Conservation (phyloP, 2,888 invertebrate species). For the Andrena fulva region DNA sequence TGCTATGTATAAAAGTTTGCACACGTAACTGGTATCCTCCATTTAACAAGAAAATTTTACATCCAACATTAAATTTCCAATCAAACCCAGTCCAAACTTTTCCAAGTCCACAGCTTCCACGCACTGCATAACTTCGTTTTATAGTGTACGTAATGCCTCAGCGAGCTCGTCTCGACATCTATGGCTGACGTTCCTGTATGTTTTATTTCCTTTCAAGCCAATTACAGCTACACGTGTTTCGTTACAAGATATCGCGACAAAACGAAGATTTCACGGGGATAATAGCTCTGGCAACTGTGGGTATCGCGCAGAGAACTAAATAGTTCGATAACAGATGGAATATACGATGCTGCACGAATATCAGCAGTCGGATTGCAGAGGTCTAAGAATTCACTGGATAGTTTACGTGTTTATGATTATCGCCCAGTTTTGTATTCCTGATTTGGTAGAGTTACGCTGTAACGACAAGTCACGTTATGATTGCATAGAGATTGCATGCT, state of each 20-base stretch:
- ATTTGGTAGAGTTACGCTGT: constrained; percentile 18
- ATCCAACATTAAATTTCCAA: constrained; percentile 4
- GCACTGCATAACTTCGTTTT: not conserved
- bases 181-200: not conserved
- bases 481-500: too few species aligned
- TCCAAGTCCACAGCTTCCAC: not conserved
- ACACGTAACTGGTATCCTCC: not conserved
- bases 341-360: constrained; percentile 53
- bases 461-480: not conserved
- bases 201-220: not conserved
- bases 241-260: constrained; percentile 43
- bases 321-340: constrained; percentile 49
- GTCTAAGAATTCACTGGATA: constrained; percentile 35
- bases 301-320: constrained; percentile 42
- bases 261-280: constrained; percentile 66
- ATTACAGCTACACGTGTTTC: constrained; percentile 17
- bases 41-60: not conserved
- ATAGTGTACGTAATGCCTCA: not conserved
- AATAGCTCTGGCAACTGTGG: constrained; percentile 45
- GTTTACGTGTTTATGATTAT: constrained; percentile 59
- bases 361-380: constrained; percentile 55
- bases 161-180: not conserved
- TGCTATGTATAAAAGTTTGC: not conserved
- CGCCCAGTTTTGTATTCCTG: constrained; percentile 52
- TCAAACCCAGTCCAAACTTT: not conserved